Evolutionary conservation across 2,888 invertebrate genomes (phyloP).

Genomic region (Deroplatys truncata): DNA sequence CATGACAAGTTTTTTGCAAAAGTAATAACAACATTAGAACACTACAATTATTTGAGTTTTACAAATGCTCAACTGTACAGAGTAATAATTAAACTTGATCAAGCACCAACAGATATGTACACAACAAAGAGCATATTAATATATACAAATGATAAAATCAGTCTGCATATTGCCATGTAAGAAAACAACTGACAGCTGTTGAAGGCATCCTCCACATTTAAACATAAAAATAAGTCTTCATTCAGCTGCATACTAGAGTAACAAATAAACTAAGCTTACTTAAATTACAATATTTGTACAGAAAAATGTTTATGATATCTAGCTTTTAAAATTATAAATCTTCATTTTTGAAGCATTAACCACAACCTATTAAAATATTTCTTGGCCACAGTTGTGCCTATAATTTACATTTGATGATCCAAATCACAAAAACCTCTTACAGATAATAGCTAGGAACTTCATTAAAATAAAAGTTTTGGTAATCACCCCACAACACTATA

Average conservation of each 20-base stretch:
- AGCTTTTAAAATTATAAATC: background rate
- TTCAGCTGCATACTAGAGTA: background rate
- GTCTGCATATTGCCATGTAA: background rate
- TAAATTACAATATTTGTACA: background rate
- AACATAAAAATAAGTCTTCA: background rate
- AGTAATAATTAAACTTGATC: background rate
- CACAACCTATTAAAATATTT: background rate
- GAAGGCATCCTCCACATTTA: background rate
- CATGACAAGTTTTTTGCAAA: background rate
- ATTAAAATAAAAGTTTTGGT: background rate
- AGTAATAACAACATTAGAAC: background rate
- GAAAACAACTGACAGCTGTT: background rate
- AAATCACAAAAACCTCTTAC: background rate
- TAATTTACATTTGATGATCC: background rate
- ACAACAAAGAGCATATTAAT: background rate
- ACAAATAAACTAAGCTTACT: background rate
- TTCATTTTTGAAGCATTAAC: background rate
- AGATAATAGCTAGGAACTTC: background rate
- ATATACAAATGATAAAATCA: background rate
- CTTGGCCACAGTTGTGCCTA: background rate
- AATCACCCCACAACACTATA: background rate
- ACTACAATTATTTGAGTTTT: background rate
- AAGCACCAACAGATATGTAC: background rate
- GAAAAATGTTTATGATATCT: background rate
- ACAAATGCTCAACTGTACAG: background rate